These are phyloP conservation scores for Sympetrum striolatum DNA, from an alignment of 2,888 invertebrate species.

Conservation along the genomic window DNA sequence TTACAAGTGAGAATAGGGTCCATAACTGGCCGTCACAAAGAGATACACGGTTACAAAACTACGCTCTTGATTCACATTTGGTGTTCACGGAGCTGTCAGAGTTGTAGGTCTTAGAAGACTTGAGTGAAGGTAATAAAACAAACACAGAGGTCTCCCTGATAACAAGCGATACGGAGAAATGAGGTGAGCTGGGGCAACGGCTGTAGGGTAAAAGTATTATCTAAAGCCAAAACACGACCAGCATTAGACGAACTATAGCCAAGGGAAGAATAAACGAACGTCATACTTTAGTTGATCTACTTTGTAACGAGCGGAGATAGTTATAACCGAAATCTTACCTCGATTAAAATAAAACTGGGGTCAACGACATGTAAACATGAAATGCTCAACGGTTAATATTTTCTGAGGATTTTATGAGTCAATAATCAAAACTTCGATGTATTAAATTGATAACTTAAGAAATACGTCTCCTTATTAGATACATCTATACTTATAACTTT, in stretches of 20 bases:
- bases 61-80: neutral
- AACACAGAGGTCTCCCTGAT: constrained; percentile 25
- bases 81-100: neutral
- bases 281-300: neutral
- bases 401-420: no score
- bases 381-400: no score
- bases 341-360: no score
- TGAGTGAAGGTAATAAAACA: constrained; percentile 6
- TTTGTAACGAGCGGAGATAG: no score
- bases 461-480: no score
- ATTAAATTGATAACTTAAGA: no score
- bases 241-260: neutral
- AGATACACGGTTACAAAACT: neutral
- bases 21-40: neutral
- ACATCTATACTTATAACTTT: no score
- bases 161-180: neutral
- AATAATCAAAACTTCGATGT: no score
- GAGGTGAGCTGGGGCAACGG: constrained; percentile 7
- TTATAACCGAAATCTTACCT: no score
- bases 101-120: neutral
- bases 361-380: no score
- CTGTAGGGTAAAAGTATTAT: neutral
- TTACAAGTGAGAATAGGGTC: neutral
- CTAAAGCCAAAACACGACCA: neutral
- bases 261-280: neutral